Base-by-base conservation (phyloP, 2,888 invertebrate genomes). In the Venustoraphidia nigricollis region DNA sequence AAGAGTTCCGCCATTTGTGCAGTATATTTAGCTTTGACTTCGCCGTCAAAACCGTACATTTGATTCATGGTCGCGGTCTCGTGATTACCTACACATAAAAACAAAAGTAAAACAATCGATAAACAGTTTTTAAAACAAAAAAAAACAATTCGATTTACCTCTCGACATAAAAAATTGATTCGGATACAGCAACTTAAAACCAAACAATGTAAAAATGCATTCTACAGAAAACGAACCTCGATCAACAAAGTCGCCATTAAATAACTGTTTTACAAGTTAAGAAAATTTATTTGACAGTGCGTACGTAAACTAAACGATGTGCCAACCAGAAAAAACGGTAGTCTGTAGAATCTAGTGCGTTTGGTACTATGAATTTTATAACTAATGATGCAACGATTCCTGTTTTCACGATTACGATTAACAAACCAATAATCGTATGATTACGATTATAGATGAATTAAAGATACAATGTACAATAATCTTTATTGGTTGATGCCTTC, bases 191-290 rank as follows among this genome's bases (percentile, higher is more conserved):
- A 99, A 71, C 67, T 98, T 99, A 69, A 91, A 97, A 53, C 94
- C 91, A 66, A 99, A 94, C 53, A 98, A 71, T 9, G 90, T 90
- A 64, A 99, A 94, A 62, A 99, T 98, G 65, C 97, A 97, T 71
- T 98, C 98, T 35, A 98, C 96, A 36, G 96, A 96, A 67, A 99
- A 99, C 0, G 97, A 96, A 10, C 98, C 98, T 69, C 98, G 75
- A 68, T 99, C 98, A 13, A 99, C 98, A 67, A 99, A 98, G 71
- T 99, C 98, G 51, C 97, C 97, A 67, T 98, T 98, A 68, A 98
- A 98, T 56, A 98, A 71, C 79, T 83, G 59, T 47, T n/a, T n/a
- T 35, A 44, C 47, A 34, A 49, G 45, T 51, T 48, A 38, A 44
- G 46, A 13, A 36, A 27, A 43, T 56, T 27, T 27, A 27, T 27